A percentile compares a stretch with the other conserved stretches of the same genome.
phyloP scores from a whole-genome alignment of 2,113 vertebrate species.

The Synchiropus splendidus region DNA sequence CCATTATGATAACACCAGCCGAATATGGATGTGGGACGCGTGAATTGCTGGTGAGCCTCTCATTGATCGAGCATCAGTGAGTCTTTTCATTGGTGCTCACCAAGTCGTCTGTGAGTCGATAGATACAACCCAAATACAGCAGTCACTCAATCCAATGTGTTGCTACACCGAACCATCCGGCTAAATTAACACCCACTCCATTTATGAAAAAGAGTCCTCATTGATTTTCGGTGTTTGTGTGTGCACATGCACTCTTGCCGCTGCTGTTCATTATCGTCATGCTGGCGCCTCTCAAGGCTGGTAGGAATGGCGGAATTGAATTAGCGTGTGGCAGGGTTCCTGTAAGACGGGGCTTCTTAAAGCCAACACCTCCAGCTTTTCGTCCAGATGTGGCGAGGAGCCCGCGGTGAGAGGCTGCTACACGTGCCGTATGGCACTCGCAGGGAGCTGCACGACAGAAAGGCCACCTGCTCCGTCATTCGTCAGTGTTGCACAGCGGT shows the following conservation, averaged over 20 bases:
- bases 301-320: slow-evolving; percentile 48
- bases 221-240: slow-evolving; percentile 45
- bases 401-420: slow-evolving; percentile 24
- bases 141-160: slow-evolving; percentile 62
- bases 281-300: slow-evolving; percentile 40
- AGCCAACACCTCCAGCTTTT: slow-evolving; percentile 31
- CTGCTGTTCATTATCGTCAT: slow-evolving; percentile 44
- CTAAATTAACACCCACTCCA: slow-evolving; percentile 69
- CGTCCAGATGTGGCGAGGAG: slow-evolving; percentile 33
- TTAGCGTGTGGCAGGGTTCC: slow-evolving; percentile 44
- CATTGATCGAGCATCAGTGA: slow-evolving; percentile 59
- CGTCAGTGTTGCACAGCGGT: too few relatives aligned
- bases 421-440: too few relatives aligned
- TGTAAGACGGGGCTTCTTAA: slow-evolving; percentile 35
- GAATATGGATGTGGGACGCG: slow-evolving; percentile 17
- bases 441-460: too few relatives aligned
- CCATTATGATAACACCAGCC: slow-evolving; percentile 3
- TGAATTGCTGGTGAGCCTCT: slow-evolving; percentile 42
- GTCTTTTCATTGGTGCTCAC: slow-evolving; percentile 62
- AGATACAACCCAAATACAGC: slow-evolving; percentile 62
- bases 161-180: slow-evolving; percentile 61
- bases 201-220: slow-evolving; percentile 69
- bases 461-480: slow-evolving; percentile 24
- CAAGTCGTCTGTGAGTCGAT: slow-evolving; percentile 58
- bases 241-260: slow-evolving; percentile 54